Evolutionary conservation across 2,113 vertebrate genomes (phyloP), one percentile per base, ranked within the genome.

Genomic region (Poeciliopsis prolifica): DNA sequence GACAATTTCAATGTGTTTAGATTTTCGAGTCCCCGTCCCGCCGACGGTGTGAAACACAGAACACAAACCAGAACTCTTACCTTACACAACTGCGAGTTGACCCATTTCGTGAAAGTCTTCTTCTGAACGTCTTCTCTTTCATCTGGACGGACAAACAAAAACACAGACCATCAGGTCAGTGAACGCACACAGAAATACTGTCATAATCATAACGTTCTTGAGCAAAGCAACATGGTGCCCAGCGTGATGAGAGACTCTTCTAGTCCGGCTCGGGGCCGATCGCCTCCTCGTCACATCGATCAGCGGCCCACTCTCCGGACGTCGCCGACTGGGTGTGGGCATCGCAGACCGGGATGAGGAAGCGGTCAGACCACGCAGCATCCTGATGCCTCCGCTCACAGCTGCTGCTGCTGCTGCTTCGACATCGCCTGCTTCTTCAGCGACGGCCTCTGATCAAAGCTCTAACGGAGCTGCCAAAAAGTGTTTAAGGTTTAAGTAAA

Each of bases 51-150:
- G 44, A 48, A 48, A 48, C 17, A 15, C 14, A 19, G 15, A 48
- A 17, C 44, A 19, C 17, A 17, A 48, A 19, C 15, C 17, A 48
- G 15, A 19, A 5, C 17, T 48, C 91, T 92, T 97, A 99, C 98
- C 97, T 99, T 99, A 92, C 95, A 86, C 92, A 99, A 95, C 90
- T 99, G 97, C 81, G 96, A 95, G 93, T 98, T 99, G 95, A 99
- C 96, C 98, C 98, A 99, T 96, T 99, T 99, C 92, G 97, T 97
- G 96, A 99, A 99, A 93, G 97, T 98, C 96, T 99, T 99, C 96
- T 98, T 99, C 94, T 99, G 98, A 93, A 99, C 95, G 93, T 97
- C 98, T 95, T 99, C 97, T 91, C 98, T 95, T 96, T 99, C 97
- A 96, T 99, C 98, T 99, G 91, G 6, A 78, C 0, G 51, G 40